Base-by-base conservation (phyloP, 2,888 invertebrate species). In the Phaedon cochleariae region DNA sequence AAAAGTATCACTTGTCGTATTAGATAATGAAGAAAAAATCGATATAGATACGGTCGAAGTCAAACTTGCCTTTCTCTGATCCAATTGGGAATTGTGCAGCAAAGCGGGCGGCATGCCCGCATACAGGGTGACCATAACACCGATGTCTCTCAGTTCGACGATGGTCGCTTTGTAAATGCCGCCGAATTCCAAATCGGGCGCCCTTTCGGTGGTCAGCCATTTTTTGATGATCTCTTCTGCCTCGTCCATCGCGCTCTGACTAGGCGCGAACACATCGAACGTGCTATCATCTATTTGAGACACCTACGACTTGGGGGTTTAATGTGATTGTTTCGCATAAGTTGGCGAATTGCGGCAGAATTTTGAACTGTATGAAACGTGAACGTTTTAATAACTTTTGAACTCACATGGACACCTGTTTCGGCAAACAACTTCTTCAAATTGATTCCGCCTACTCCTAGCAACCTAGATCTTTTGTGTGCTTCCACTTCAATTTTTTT, bases 241-340 rank as follows among this genome's bases (percentile, higher is more conserved):
- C 82, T 98, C 97, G 68, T 92, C 89, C 91, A 98, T 88, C 0
- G 97, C 95, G 2, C 86, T 82, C 76, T 90, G 89, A 57, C 95
- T 97, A 0, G 98, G 97, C 0, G 98, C 97, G 85, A 98, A 98
- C 34, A 98, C 81, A 37, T 87, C 89, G 81, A 92, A 96, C 1
- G 85, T 87, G 0, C 85, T 88, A 45, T 96, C 95, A 78, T 95
- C 94, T 62, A 92, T 84, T 29, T 92, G 87, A 0, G 91, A 90
- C 12, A 95, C 88, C 93, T 93, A 82, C 1, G 73, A 72, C 65
- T 60, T 15, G 12, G 26, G 26, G 26, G 26, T 3, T 26, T 26
- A 5, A 7, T 7, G n/a, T n/a, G n/a, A 26, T 26, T 26, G 3
- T 26, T 26, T 26, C 26, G n/a, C n/a, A n/a, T n/a, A n/a, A n/a